Evolutionary conservation across 2,797 vertebrate species (phyloP), one percentile per base, ranked within the genome.

Genomic region (Vespertilio murinus): DNA sequence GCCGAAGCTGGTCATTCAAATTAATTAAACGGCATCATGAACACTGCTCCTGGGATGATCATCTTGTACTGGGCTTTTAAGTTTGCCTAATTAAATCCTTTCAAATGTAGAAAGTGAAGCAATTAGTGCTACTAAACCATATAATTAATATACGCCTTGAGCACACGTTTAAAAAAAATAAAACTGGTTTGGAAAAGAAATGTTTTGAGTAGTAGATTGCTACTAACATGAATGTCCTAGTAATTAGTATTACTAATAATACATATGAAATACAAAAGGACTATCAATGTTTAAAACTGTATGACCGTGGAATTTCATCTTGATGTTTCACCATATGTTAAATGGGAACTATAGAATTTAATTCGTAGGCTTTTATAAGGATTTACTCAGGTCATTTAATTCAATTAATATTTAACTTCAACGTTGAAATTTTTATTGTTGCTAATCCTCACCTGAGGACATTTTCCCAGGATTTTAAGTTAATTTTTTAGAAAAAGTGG

Each of bases 1-100:
- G 97, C 94, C 95, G 94, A 97, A 96, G 83, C 74, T 42, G 69
- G 71, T 64, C 87, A 69, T 94, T 96, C 90, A 94, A 67, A 91
- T 93, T 89, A 80, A 96, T 91, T 95, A 92, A 95, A 80, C 38
- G 73, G 80, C 64, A 90, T 92, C 83, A 61, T 77, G 82, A 94
- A 80, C 94, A 74, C 86, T 28, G 8, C 1, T 86, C 91, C 74
- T 90, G 69, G 88, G 18, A 38, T 95, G 95, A 95, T 79, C 75
- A 84, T 30, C 85, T 94, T 94, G 84, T 94, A 70, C 25, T 96
- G 90, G 94, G 91, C 79, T 95, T 96, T 95, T 56, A 79, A 83
- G 30, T 77, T 91, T 78, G 33, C 87, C 54, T 95, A 88, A 83
- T 90, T 90, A 92, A 95, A 91, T 59, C 81, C 71, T 83, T 45